Base-by-base conservation (phyloP, 2,113 vertebrate genomes). In the Rousettus leschenaultii region DNA sequence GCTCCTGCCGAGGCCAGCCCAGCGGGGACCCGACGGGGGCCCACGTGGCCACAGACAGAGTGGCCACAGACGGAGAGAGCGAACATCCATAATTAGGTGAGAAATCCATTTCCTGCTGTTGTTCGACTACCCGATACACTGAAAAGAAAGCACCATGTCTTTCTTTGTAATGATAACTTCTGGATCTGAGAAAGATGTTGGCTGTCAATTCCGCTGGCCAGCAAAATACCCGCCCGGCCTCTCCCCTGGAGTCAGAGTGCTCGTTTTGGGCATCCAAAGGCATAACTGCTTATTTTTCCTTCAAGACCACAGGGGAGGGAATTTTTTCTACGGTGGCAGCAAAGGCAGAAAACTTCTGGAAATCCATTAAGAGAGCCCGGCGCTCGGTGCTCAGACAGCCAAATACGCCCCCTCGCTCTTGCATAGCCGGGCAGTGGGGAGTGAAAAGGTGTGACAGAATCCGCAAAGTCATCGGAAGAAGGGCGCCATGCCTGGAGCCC, bases 1-100 rank as follows among this genome's bases (percentile, higher is more conserved):
- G 1, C 22, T 24, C 11, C 57, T 28, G 3, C 38, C 13, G 19
- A 53, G 7, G 28, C 30, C 78, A 61, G 14, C 53, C 70, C 7
- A 5, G 26, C 83, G 6, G 48, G 19, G 53, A 35, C 79, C 5
- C 0, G 0, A 7, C 3, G 0, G 30, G 43, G 3, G 21, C 40
- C 3, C 48, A 14, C 48, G 48, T 51, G 48, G 48, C 48, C 48
- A 51, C 48, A 48, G 48, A 15, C 48, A 48, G 0, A 2, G 1
- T 4, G 40, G 59, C 15, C 28, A 4, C 19, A 66, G 63, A 43
- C n/a, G 7, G 71, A 53, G 59, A 0, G 1, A 35, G 33, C 0
- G 0, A 18, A 26, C 33, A 2, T n/a, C 59, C 66, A 7, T 57
- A 26, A 80, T 30, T 51, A 82, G 43, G 14, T 0, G 1, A 71